Conservation (phyloP, 2,113 vertebrate species). For the Rhadina sibilatrix region DNA sequence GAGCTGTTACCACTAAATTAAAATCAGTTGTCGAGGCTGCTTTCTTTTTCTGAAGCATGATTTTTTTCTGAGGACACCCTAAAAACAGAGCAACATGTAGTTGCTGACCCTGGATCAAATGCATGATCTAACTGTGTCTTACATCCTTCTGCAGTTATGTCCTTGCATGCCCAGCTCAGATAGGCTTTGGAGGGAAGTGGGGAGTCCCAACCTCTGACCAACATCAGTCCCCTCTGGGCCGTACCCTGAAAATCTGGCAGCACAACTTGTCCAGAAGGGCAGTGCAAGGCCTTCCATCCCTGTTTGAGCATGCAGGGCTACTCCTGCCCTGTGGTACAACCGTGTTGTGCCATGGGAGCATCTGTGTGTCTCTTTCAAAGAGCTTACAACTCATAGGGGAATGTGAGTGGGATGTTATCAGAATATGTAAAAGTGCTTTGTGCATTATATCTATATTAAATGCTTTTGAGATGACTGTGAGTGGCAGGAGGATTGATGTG, state of each 20-base stretch:
- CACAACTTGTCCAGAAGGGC: not conserved
- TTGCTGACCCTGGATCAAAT: not conserved
- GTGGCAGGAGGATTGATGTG: not conserved
- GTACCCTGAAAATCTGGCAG: not conserved
- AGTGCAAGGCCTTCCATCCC: not conserved
- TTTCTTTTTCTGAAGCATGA: not conserved
- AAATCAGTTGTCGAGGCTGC: not conserved
- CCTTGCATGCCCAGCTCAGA: not conserved
- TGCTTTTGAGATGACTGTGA: not conserved
- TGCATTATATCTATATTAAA: not conserved
- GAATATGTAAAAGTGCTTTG: not conserved
- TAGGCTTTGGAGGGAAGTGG: not conserved
- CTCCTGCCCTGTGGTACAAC: not conserved
- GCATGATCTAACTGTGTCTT: not conserved
- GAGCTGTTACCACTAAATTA: not conserved
- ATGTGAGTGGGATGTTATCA: not conserved
- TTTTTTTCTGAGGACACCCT: not conserved
- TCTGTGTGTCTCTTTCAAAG: not conserved
- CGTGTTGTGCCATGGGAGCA: not conserved
- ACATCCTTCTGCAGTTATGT: not conserved
- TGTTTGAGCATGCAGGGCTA: not conserved
- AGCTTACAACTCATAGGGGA: not conserved
- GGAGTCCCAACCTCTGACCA: not conserved
- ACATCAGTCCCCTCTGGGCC: accelerated
- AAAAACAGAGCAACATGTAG: not conserved